phyloP scores from a whole-genome alignment of 2,113 vertebrate genomes.

The Dicaeum eximium region DNA sequence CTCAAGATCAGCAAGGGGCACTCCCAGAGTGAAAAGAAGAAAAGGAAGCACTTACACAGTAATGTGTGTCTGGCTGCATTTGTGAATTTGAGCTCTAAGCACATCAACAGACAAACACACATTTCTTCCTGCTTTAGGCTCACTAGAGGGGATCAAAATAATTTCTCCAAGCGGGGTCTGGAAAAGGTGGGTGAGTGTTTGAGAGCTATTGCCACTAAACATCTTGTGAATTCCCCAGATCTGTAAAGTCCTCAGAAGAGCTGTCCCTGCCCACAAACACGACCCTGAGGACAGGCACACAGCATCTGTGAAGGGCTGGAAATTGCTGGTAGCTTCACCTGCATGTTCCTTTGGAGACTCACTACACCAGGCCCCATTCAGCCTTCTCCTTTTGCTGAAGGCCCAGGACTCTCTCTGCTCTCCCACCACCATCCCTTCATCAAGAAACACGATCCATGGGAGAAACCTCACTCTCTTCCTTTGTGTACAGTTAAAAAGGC shows the following conservation, averaged over 20 bases:
- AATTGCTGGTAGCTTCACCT: neutral
- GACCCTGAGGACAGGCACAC: neutral
- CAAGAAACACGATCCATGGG: neutral
- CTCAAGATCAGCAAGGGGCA: neutral
- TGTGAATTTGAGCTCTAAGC: neutral
- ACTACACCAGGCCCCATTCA: neutral
- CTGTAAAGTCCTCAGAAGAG: neutral
- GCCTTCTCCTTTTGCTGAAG: neutral
- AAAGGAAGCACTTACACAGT: neutral
- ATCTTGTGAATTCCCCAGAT: neutral
- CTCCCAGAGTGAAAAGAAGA: neutral
- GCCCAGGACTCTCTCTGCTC: neutral
- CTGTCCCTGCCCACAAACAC: neutral
- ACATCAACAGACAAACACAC: neutral
- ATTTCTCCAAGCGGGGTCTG: neutral
- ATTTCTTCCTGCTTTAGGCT: neutral
- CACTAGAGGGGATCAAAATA: neutral
- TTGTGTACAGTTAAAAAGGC: neutral
- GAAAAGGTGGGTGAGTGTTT: neutral
- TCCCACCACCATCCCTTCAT: neutral
- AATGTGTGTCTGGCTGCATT: neutral
- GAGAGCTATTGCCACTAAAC: neutral
- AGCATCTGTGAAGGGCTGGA: neutral
- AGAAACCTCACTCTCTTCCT: neutral
- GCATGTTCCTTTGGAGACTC: neutral